Base-by-base conservation (phyloP, 2,888 invertebrate genomes). In the Aricia artaxerxes region DNA sequence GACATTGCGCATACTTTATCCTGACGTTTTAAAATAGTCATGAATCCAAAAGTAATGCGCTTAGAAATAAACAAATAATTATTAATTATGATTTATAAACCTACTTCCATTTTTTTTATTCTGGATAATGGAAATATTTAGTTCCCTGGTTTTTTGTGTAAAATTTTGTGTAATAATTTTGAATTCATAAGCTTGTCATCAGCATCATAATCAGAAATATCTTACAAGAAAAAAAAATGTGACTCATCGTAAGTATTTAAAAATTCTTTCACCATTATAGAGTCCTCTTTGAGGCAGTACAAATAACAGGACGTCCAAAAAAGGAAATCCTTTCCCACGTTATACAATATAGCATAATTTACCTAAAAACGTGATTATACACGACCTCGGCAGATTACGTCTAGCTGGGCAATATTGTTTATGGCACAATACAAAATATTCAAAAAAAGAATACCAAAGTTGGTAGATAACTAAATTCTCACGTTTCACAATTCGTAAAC, bases 321-420 rank as follows among this genome's bases (percentile, higher is more conserved):
- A 84, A 84, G 84, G 83, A 86, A 86, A 85, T 81, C 82, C 83
- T 87, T 94, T 94, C 93, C 92, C 94, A 93, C 93, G 81, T 83
- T 83, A 82, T 83, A 87, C 86, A 84, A 86, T 86, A 87, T 87
- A 86, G 85, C 88, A 81, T 89, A 90, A 92, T 92, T 92, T 91
- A 90, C 90, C 89, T 90, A 91, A 89, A 91, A 90, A 92, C 94
- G 94, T 94, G 94, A 92, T 92, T 89, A 87, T 90, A 90, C 90
- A 90, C 90, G 85, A 88, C 89, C 88, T 87, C 84, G 85, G 85
- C 88, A 89, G 93, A 92, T 94, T 93, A 92, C 83, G 87, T 86
- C 86, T 85, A 85, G 83, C 84, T 84, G 83, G 77, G 81, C 82
- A 85, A 89, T 87, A 88, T 91, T 89, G 90, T 93, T 91, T 92